A percentile compares a stretch with the other conserved stretches of the same genome.
phyloP scores from a whole-genome alignment of 2,113 vertebrate genomes.

The Gavialis gangeticus region DNA sequence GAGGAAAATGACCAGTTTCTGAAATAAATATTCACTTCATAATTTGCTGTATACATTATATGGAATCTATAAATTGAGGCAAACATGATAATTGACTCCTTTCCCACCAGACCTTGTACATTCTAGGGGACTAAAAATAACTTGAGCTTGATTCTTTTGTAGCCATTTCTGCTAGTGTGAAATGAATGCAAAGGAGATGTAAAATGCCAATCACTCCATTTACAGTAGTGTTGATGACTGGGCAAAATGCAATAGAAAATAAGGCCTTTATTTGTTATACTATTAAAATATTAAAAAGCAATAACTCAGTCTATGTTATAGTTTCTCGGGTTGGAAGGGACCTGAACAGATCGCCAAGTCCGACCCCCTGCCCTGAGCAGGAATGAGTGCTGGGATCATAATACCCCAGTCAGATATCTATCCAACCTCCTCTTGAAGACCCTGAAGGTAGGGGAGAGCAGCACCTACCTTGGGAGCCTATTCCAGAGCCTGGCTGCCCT shows the following conservation, averaged over 20 bases:
- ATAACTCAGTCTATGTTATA: not conserved
- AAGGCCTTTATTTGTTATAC: not conserved
- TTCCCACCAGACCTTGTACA: not conserved
- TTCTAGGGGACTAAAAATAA: slow-evolving; percentile 21
- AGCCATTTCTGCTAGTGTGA: not conserved
- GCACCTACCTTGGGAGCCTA: no score
- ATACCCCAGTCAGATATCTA: no score
- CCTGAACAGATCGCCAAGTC: no score
- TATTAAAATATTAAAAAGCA: slow-evolving; percentile 20
- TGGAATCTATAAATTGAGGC: slow-evolving; percentile 5
- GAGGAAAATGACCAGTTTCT: not conserved
- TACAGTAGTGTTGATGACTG: not conserved
- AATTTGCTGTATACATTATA: not conserved
- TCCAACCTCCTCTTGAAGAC: no score
- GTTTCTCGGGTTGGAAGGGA: no score
- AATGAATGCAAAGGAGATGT: not conserved
- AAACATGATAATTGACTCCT: not conserved
- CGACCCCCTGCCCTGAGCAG: no score
- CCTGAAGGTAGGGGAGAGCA: no score
- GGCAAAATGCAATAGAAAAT: not conserved
- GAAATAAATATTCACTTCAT: slow-evolving; percentile 2
- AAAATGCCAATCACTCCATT: not conserved
- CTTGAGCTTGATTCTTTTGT: not conserved
- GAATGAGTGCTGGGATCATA: no score
- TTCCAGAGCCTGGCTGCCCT: no score